phyloP scores from a whole-genome alignment of 2,797 vertebrate genomes.

The Pseudomugil gertrudae region DNA sequence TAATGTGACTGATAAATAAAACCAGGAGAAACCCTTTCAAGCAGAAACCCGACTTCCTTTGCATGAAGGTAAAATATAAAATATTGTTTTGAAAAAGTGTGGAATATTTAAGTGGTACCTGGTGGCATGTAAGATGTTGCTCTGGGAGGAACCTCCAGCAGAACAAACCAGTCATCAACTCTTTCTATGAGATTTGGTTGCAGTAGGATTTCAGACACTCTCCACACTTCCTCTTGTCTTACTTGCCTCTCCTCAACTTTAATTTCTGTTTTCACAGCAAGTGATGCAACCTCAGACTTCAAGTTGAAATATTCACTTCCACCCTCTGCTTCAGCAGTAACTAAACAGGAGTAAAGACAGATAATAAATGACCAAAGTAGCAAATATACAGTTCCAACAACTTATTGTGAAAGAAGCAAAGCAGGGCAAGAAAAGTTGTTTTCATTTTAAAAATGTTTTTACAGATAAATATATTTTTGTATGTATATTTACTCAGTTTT shows the following conservation, averaged over 20 bases:
- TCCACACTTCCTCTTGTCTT: conserved; percentile 18
- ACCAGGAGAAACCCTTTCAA: conserved; percentile 27
- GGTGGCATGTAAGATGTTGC: conserved; percentile 33
- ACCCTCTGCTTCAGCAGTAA: conserved; percentile 24
- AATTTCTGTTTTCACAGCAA: conserved; percentile 29
- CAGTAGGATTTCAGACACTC: neutral
- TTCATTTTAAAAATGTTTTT: neutral
- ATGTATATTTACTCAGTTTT: neutral
- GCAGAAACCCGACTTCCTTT: neutral
- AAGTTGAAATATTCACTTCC: conserved; percentile 31
- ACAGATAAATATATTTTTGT: neutral
- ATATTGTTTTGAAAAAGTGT: conserved; percentile 3
- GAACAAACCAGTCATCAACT: conserved; percentile 71
- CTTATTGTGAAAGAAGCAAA: conserved; percentile 11
- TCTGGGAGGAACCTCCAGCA: conserved; percentile 56
- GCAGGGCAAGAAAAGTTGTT: neutral
- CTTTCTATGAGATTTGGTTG: conserved; percentile 20
- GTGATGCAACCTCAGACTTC: conserved; percentile 8
- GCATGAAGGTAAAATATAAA: conserved; percentile 1
- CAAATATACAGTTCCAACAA: neutral
- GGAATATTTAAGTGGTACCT: conserved; percentile 52
- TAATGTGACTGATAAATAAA: conserved; percentile 45
- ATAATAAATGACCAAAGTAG: conserved; percentile 7
- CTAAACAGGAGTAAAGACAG: conserved; percentile 35
- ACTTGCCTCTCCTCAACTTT: conserved; percentile 26